Evolutionary conservation across 2,888 invertebrate species (phyloP).

Genomic region (Pterobdella sp.): DNA sequence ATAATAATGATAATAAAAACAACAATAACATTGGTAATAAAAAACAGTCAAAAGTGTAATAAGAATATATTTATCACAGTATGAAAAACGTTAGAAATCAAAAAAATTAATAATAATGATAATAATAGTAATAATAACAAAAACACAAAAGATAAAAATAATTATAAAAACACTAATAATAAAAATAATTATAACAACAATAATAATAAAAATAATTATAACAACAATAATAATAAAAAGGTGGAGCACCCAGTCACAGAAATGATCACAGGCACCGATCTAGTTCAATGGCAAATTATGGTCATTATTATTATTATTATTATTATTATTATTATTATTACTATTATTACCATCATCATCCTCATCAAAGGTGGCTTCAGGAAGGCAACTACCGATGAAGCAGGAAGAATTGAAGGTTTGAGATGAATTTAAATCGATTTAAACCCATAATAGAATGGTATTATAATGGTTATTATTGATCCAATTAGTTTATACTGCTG

Average conservation of each 20-base stretch:
- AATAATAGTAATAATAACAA: too few species aligned
- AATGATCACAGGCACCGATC: slow-evolving; percentile 89
- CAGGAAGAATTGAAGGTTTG: slow-evolving; percentile 70
- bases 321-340: not conserved
- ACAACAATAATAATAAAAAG: slow-evolving; percentile 41
- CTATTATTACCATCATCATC: not conserved
- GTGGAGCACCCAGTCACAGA: slow-evolving; percentile 66
- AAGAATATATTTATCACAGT: too few species aligned
- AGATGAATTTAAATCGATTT: too few species aligned
- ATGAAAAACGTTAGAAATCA: too few species aligned
- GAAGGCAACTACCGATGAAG: slow-evolving; percentile 70
- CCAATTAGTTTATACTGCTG: too few species aligned
- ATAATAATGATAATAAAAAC: slow-evolving; percentile 1
- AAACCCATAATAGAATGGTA: too few species aligned
- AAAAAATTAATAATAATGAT: too few species aligned
- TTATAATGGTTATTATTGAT: too few species aligned
- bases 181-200: not conserved
- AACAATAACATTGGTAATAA: not conserved
- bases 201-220: slow-evolving; percentile 11
- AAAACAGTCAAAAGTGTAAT: too few species aligned
- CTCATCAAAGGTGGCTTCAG: slow-evolving; percentile 64
- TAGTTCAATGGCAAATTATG: slow-evolving; percentile 88
- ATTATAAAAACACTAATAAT: not conserved
- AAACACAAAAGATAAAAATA: too few species aligned
- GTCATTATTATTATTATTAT: slow-evolving; percentile 38